Evolutionary conservation across 2,797 vertebrate species (phyloP), one percentile per base, ranked within the genome.

Genomic region (Danionella dracula): DNA sequence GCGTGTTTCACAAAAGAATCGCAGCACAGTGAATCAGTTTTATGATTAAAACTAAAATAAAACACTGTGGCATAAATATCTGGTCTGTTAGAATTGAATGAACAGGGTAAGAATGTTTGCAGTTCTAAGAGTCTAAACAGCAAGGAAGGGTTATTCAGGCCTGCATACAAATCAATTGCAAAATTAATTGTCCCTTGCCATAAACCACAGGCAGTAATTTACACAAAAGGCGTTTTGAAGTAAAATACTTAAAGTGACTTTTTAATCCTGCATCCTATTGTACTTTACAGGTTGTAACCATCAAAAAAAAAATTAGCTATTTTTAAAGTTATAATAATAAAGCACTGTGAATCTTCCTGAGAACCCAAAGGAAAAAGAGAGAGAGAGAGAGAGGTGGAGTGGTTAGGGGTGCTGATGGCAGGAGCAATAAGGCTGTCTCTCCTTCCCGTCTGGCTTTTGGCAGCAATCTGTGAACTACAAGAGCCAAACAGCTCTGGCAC

Each of bases 381-480:
- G 50, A 27, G 35, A 42, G 32, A 20, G 51, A 48, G 32, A 9
- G 29, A 44, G 60, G 45, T 44, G 31, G 8, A 58, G 32, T 2
- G 6, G 12, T 12, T 12, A 19, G 17, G 23, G 20, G 32, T 17
- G 42, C 35, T 67, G 72, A 71, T 72, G 13, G 74, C 19, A 57
- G 49, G 34, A 46, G 56, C 32, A 63, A 68, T 77, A 70, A 8
- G 27, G 31, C 21, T 58, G 41, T 53, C 44, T 69, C 48, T 71
- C 70, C 73, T 71, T 76, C 76, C 73, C 62, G 63, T 56, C 55
- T 74, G 64, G 40, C 50, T 63, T 74, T 74, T 72, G 68, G 71
- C 76, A 71, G 68, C 13, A 17, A 44, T 46, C 42, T 19, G 54
- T 38, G 53, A 46, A 55, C 60, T 44, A 35, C 10, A 12, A 60